Conservation (phyloP, 2,113 vertebrate genomes). For the Malaclemys terrapin region DNA sequence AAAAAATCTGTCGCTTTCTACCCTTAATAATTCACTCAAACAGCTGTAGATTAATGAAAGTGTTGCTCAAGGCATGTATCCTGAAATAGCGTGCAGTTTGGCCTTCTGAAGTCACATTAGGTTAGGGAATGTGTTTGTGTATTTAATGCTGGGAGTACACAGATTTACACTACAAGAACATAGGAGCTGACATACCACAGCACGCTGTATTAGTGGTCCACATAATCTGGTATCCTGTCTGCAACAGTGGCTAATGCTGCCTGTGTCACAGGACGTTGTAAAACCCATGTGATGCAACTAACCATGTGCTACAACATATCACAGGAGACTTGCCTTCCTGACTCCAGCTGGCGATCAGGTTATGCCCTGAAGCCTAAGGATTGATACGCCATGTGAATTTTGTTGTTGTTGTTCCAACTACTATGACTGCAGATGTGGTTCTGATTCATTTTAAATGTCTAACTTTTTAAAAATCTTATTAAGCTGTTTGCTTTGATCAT, state of each 20-base stretch:
- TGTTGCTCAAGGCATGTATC: slow-evolving; percentile 72
- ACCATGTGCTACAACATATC: accelerated
- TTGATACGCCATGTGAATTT: neutral
- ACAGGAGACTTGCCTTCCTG: neutral
- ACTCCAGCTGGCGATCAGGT: neutral
- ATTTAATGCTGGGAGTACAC: neutral
- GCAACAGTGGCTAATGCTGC: neutral
- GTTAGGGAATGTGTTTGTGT: slow-evolving; percentile 43
- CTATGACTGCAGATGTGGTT: neutral
- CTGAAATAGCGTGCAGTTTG: slow-evolving; percentile 24
- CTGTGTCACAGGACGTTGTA: neutral
- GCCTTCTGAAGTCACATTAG: slow-evolving; percentile 36
- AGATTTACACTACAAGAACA: neutral
- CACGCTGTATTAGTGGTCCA: neutral
- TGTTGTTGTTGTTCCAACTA: neutral
- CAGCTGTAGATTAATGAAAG: slow-evolving; percentile 73
- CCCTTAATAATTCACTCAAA: slow-evolving; percentile 71
- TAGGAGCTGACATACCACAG: neutral
- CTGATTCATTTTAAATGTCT: neutral
- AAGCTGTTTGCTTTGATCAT: neutral
- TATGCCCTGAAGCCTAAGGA: neutral
- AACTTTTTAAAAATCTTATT: neutral
- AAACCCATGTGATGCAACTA: neutral
- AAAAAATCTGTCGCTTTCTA: slow-evolving; percentile 62
- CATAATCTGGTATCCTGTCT: neutral